These are phyloP conservation scores for Agrilus planipennis DNA, from an alignment of 1,140 invertebrate species.

Conservation along the genomic window DNA sequence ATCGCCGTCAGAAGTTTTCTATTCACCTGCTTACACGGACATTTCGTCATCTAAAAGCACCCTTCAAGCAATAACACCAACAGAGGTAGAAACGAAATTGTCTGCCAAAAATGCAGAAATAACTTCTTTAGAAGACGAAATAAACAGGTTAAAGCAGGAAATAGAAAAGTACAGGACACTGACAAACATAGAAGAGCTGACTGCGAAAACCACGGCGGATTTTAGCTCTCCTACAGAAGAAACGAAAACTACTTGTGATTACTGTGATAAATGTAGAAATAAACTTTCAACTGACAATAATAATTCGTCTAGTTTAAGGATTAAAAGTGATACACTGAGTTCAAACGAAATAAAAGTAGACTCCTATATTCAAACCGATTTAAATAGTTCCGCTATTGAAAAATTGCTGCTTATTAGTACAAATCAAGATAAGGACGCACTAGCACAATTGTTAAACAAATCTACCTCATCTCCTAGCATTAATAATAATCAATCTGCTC, in stretches of 20 bases:
- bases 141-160: slow-evolving; percentile 39
- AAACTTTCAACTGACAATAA: slow-evolving; percentile 25
- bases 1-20: slow-evolving; percentile 15
- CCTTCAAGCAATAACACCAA: slow-evolving; percentile 1
- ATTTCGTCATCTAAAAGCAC: slow-evolving; percentile 4
- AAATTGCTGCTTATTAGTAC: too few species aligned
- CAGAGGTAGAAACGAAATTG: slow-evolving; percentile 11
- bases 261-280: slow-evolving; percentile 36
- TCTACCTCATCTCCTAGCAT: too few species aligned
- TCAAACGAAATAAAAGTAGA: slow-evolving; percentile 3
- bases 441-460: too few species aligned
- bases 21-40: slow-evolving; percentile 5
- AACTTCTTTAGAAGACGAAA: slow-evolving; percentile 33
- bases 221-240: slow-evolving; percentile 35
- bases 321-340: slow-evolving; percentile 11
- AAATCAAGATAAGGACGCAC: too few species aligned
- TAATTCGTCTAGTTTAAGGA: slow-evolving; percentile 12
- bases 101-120: slow-evolving; percentile 29
- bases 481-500: too few species aligned
- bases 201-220: slow-evolving; percentile 38
- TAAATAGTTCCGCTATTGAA: too few species aligned
- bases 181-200: slow-evolving; percentile 39
- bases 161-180: slow-evolving; percentile 41
- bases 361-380: too few species aligned
- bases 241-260: slow-evolving; percentile 22